These are phyloP conservation scores for Lophura nycthemera DNA, from an alignment of 2,113 vertebrate species.

Conservation along the genomic window DNA sequence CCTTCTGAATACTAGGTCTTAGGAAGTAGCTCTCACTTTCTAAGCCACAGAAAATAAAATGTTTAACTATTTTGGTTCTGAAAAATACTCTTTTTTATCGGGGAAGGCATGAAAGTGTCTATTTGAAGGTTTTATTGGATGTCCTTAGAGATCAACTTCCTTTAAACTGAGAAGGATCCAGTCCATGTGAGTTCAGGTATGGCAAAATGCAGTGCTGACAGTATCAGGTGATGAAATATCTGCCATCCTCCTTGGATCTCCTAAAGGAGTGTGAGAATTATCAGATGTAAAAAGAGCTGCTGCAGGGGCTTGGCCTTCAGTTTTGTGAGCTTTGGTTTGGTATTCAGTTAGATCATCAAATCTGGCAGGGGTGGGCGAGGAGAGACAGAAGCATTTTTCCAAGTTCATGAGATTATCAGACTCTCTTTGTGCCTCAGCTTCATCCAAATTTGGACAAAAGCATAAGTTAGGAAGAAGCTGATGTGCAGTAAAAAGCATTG, in stretches of 20 bases:
- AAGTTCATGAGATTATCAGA: background rate
- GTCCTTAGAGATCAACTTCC: background rate
- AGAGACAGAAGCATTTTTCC: background rate
- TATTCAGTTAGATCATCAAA: background rate
- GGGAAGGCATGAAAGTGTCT: background rate
- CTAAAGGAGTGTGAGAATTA: background rate
- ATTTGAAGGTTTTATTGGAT: background rate
- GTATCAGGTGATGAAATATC: background rate
- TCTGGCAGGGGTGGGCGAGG: background rate
- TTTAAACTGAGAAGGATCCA: background rate
- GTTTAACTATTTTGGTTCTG: background rate
- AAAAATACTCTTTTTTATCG: background rate
- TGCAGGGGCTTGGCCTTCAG: background rate
- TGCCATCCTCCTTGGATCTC: slow-evolving; percentile 7
- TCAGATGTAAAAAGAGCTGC: slow-evolving; percentile 1
- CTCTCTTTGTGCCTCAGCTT: background rate
- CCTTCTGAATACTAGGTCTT: background rate
- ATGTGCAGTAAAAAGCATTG: background rate
- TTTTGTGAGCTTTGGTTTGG: background rate
- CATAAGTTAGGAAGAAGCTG: background rate
- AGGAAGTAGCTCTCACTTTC: background rate
- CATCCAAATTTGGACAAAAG: background rate
- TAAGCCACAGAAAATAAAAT: background rate
- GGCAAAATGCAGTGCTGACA: background rate
- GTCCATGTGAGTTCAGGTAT: background rate